A percentile compares a stretch with the other conserved stretches of the same genome.
These are phyloP conservation scores for Sciurus niger DNA, from an alignment of 2,113 vertebrate species.

Conservation along the genomic window DNA sequence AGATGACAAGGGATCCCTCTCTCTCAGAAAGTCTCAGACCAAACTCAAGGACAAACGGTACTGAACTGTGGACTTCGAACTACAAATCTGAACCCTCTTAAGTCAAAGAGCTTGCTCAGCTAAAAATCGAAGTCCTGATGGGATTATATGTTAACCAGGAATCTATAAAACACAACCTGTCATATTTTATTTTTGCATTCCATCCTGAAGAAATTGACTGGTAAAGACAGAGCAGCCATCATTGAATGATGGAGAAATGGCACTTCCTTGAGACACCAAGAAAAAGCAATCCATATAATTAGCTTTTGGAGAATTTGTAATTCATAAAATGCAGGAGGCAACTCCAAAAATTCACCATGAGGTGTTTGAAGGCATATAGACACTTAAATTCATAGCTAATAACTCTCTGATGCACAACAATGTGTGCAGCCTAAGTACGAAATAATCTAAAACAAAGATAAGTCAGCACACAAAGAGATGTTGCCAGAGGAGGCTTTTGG, in stretches of 20 bases:
- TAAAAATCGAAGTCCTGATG: background rate
- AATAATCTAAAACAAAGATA: background rate
- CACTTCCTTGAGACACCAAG: background rate
- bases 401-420: background rate
- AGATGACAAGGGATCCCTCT: background rate
- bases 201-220: background rate
- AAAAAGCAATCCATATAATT: background rate
- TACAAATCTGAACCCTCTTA: constrained; percentile 10
- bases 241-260: background rate
- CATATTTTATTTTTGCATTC: background rate
- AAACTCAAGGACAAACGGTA: background rate
- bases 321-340: background rate
- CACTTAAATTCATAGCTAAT: background rate
- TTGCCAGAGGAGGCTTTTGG: background rate
- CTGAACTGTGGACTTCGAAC: background rate
- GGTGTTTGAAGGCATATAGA: background rate
- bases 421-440: background rate
- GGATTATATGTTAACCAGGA: background rate
- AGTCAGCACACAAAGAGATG: background rate
- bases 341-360: background rate
- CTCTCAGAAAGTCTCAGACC: background rate
- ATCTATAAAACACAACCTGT: background rate
- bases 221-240: background rate
- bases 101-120: background rate
- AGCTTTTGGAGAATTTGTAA: background rate